A percentile compares a stretch with the other conserved stretches of the same genome.
These are phyloP conservation scores for Melanostigma gelatinosum DNA, from an alignment of 2,113 vertebrate genomes.

Conservation along the genomic window DNA sequence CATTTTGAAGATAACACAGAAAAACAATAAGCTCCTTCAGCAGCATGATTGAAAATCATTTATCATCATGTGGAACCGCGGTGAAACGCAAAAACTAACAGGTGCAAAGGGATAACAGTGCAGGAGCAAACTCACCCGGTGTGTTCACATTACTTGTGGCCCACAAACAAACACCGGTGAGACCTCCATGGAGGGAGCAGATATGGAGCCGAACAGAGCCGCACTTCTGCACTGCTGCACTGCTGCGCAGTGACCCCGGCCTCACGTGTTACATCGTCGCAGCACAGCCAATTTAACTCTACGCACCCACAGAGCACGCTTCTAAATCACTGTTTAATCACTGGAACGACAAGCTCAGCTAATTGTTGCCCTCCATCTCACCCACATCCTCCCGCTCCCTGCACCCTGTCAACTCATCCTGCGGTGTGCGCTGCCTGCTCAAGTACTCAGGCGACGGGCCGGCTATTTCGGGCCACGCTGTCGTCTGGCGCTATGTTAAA, in stretches of 20 bases:
- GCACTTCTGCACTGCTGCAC: constrained; percentile 41
- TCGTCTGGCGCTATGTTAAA: constrained; percentile 49
- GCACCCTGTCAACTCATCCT: constrained; percentile 32
- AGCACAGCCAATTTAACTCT: constrained; percentile 62
- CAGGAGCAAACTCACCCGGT: background rate
- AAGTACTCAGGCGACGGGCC: constrained; percentile 40
- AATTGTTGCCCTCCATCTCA: constrained; percentile 61
- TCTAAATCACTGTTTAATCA: constrained; percentile 78
- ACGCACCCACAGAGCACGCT: constrained; percentile 47
- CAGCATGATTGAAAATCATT: constrained; percentile 26
- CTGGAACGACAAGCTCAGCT: constrained; percentile 68
- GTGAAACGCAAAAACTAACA: constrained; percentile 13
- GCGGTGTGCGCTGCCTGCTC: constrained; percentile 32
- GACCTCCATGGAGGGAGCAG: constrained; percentile 17
- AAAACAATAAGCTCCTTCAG: constrained; percentile 28
- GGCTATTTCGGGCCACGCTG: constrained; percentile 55
- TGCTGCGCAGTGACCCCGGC: constrained; percentile 59
- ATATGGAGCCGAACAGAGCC: background rate
- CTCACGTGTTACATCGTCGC: constrained; percentile 42
- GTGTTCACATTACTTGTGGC: constrained; percentile 32
- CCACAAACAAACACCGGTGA: constrained; percentile 28
- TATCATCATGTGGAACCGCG: constrained; percentile 11
- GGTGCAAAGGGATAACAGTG: background rate
- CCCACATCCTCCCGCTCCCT: constrained; percentile 48
- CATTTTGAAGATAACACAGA: constrained; percentile 16